Conservation (phyloP, 2,888 invertebrate genomes). For the Agonopterix subpropinquella region DNA sequence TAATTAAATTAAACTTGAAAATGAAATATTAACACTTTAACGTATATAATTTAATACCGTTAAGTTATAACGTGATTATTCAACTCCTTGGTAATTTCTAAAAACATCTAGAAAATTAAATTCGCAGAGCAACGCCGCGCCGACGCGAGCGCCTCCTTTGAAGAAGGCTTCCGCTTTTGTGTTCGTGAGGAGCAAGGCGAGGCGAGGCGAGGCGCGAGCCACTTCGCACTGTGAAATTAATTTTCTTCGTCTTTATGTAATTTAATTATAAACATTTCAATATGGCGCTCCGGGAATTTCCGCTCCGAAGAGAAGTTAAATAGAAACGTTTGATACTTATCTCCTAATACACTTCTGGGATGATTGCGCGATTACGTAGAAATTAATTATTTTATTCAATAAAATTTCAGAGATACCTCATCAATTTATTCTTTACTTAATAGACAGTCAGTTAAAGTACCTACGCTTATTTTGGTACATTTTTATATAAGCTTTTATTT, state of each 20-base stretch:
- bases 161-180: slow-evolving; percentile 56
- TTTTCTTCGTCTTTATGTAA: slow-evolving; percentile 77
- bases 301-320: slow-evolving; percentile 69
- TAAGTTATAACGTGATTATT: slow-evolving; percentile 76
- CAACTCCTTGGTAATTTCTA: slow-evolving; percentile 69
- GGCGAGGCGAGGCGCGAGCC: slow-evolving; percentile 37
- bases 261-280: slow-evolving; percentile 77
- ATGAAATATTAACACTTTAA: slow-evolving; percentile 77
- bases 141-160: slow-evolving; percentile 58
- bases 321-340: slow-evolving; percentile 76
- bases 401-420: too few species aligned
- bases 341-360: slow-evolving; percentile 71
- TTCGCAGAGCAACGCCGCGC: slow-evolving; percentile 37
- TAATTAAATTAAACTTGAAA: slow-evolving; percentile 76
- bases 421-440: too few species aligned
- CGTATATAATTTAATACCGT: slow-evolving; percentile 74
- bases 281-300: slow-evolving; percentile 73
- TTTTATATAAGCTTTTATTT: too few species aligned
- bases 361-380: slow-evolving; percentile 63
- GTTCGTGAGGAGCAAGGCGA: slow-evolving; percentile 25
- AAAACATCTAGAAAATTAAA: slow-evolving; percentile 74
- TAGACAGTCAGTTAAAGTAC: too few species aligned
- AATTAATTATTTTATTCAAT: slow-evolving; percentile 40
- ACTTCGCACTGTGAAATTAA: slow-evolving; percentile 74
- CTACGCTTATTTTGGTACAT: too few species aligned